Evolutionary conservation across 2,797 vertebrate genomes (phyloP).

Genomic region (Graptemys geographica): DNA sequence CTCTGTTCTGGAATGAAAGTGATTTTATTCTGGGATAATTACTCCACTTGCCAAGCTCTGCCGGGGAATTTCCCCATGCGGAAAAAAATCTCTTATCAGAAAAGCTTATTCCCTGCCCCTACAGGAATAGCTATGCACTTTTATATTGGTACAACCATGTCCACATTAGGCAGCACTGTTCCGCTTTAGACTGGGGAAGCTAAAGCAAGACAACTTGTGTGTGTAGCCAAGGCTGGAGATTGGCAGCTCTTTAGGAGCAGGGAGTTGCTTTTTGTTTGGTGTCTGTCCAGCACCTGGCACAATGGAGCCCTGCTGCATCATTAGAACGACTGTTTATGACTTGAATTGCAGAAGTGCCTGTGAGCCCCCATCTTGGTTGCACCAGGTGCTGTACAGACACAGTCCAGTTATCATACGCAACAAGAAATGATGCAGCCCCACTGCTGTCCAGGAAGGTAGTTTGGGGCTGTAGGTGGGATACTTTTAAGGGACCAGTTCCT

Average conservation of each 20-base stretch:
- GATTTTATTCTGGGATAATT: neutral
- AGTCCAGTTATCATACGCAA: neutral
- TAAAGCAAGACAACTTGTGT: neutral
- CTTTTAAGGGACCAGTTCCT: neutral
- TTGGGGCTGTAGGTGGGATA: neutral
- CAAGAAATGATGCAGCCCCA: neutral
- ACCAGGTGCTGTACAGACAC: neutral
- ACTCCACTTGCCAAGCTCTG: neutral
- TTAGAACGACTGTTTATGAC: neutral
- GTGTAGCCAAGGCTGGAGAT: neutral
- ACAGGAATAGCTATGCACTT: neutral
- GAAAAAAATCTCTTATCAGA: neutral
- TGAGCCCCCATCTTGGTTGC: neutral
- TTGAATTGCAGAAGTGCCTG: neutral
- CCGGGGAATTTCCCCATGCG: neutral
- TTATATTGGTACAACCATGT: neutral
- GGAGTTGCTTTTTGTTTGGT: neutral
- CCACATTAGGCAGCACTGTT: neutral
- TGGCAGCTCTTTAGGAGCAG: neutral
- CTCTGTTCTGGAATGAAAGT: neutral
- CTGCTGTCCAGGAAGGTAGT: neutral
- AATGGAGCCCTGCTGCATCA: neutral
- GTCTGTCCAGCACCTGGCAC: neutral
- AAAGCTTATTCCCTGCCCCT: neutral
- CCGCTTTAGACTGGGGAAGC: neutral